Evolutionary conservation across 2,797 vertebrate species (phyloP).

Genomic region (Phaenicophaeus curvirostris): DNA sequence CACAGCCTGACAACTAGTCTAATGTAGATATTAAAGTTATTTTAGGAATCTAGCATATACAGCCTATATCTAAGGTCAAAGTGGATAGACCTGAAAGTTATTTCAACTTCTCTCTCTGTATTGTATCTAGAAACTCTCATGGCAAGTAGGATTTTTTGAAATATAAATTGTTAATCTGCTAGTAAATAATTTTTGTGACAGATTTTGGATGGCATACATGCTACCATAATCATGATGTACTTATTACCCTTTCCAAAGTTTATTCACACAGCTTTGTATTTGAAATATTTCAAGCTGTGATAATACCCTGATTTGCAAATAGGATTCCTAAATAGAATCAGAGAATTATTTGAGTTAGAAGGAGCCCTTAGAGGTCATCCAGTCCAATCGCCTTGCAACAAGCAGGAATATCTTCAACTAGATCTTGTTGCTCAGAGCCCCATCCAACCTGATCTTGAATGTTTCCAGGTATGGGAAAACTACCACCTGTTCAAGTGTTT

Average conservation of each 20-base stretch:
- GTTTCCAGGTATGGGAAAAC: no score
- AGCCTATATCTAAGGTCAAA: slow-evolving; percentile 14
- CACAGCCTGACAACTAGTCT: neutral
- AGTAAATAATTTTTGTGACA: neutral
- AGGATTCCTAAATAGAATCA: neutral
- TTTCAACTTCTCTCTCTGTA: neutral
- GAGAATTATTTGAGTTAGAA: no score
- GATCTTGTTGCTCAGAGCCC: no score
- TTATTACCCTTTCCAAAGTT: neutral
- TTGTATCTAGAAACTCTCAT: neutral
- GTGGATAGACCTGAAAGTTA: neutral
- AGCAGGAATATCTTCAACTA: no score
- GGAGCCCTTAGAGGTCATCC: no score
- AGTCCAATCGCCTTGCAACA: no score
- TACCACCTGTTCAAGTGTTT: no score
- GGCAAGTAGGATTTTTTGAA: neutral
- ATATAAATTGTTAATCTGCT: neutral
- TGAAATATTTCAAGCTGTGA: neutral
- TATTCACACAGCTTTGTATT: neutral
- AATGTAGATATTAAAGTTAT: slow-evolving; percentile 36
- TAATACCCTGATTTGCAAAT: neutral
- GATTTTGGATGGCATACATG: neutral
- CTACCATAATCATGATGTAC: neutral
- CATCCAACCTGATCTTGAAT: no score
- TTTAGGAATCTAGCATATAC: slow-evolving; percentile 9